phyloP scores from a whole-genome alignment of 1,140 invertebrate genomes.

The Brachionus rubens region DNA sequence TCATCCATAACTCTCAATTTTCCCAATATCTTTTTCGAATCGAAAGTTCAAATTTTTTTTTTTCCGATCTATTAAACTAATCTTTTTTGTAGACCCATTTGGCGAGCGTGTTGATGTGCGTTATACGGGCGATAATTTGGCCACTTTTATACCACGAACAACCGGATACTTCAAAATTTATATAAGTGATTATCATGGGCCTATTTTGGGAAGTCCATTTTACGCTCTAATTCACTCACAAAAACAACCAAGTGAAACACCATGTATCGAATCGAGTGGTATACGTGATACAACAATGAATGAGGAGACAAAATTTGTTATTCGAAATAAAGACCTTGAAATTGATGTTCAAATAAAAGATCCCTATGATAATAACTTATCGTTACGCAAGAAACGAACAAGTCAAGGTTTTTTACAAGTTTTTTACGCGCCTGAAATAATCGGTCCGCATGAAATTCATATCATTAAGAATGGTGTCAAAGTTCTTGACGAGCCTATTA shows the following conservation, averaged over 20 bases:
- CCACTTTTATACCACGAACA: slow-evolving; percentile 15
- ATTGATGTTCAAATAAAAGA: slow-evolving; percentile 29
- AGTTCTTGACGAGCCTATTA: neutral
- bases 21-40: neutral
- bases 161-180: slow-evolving; percentile 12
- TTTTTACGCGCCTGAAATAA: neutral
- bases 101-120: slow-evolving; percentile 25
- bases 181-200: slow-evolving; percentile 34
- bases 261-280: slow-evolving; percentile 16
- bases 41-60: too few relatives aligned
- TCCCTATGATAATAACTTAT: neutral
- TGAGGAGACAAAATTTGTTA: slow-evolving; percentile 5
- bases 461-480: neutral
- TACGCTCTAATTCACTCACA: neutral
- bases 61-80: too few relatives aligned
- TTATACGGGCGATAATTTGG: slow-evolving; percentile 18
- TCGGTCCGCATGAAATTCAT: slow-evolving; percentile 5
- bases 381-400: neutral
- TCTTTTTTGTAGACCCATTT: neutral
- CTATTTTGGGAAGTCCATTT: slow-evolving; percentile 25
- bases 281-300: neutral
- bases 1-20: too few relatives aligned
- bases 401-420: slow-evolving; percentile 18
- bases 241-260: neutral
- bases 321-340: slow-evolving; percentile 17